Evolutionary conservation across 2,797 vertebrate genomes (phyloP).

Genomic region (Pantherophis vulpinus): DNA sequence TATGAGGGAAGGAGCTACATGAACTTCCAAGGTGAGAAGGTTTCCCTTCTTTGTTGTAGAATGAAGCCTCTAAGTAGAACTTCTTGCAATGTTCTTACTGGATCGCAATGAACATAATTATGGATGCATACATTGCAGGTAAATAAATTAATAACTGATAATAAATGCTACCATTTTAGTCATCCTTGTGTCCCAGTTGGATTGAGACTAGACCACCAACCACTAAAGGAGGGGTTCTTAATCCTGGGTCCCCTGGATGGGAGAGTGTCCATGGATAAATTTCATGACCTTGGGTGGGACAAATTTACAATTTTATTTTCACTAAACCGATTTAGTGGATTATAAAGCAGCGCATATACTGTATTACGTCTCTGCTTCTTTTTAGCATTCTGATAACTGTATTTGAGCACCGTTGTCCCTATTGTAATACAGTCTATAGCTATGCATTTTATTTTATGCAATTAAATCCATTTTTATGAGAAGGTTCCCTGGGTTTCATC

Average conservation of each 20-base stretch:
- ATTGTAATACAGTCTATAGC: background rate
- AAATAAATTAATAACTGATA: slow-evolving; percentile 50
- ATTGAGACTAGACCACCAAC: slow-evolving; percentile 65
- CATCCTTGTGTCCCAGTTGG: slow-evolving; percentile 67
- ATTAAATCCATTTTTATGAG: background rate
- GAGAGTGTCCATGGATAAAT: background rate
- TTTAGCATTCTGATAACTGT: background rate
- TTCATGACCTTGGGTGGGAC: background rate
- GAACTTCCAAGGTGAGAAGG: background rate
- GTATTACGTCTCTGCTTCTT: background rate
- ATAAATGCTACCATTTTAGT: slow-evolving; percentile 58
- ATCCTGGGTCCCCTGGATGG: background rate
- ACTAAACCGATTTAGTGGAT: background rate
- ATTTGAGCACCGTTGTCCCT: background rate
- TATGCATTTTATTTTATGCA: background rate
- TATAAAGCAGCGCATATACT: background rate
- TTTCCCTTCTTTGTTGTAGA: background rate
- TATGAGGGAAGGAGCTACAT: background rate
- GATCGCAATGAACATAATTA: background rate
- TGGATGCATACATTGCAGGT: slow-evolving; percentile 27
- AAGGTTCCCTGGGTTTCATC: background rate
- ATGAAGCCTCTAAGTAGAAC: background rate
- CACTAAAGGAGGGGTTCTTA: background rate
- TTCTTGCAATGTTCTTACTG: background rate
- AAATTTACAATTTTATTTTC: background rate